phyloP scores from a whole-genome alignment of 2,113 vertebrate genomes.

The Onychostoma macrolepis region DNA sequence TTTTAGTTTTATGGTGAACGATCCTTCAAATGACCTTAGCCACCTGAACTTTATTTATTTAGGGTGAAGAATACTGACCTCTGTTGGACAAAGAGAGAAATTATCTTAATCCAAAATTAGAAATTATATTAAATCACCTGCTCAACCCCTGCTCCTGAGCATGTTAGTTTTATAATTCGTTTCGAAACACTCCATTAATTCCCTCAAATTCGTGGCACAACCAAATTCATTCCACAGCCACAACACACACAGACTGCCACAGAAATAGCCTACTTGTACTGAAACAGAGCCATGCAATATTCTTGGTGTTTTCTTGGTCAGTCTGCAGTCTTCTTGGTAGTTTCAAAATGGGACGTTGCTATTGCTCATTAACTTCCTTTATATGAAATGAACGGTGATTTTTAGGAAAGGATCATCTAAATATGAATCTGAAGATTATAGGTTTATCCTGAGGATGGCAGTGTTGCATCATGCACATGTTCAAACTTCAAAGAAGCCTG shows the following conservation, averaged over 20 bases:
- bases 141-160: neutral
- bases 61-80: neutral
- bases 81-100: neutral
- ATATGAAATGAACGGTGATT: neutral
- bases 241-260: neutral
- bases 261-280: no score
- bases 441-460: conserved; percentile 21
- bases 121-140: neutral
- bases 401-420: neutral
- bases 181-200: neutral
- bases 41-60: neutral
- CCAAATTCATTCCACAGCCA: neutral
- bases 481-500: neutral
- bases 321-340: neutral
- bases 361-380: neutral
- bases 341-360: neutral
- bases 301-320: neutral
- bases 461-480: neutral
- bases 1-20: neutral
- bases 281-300: no score
- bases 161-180: neutral
- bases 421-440: neutral
- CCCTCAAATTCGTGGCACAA: neutral
- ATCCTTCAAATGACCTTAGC: neutral
- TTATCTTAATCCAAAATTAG: neutral